Evolutionary conservation across 2,888 invertebrate genomes (phyloP).

Genomic region (Bruchidius siliquastri): DNA sequence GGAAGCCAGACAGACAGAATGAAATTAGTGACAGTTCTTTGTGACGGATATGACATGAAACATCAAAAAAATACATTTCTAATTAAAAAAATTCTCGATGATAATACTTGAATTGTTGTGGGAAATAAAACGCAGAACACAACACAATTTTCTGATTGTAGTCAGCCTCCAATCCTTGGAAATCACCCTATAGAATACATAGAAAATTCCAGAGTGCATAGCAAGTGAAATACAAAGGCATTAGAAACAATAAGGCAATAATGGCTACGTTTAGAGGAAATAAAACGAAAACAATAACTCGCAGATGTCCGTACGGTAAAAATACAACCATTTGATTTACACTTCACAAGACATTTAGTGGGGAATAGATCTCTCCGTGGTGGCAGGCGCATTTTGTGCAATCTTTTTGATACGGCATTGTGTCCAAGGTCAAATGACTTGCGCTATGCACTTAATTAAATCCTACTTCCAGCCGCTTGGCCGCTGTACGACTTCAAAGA

Average conservation of each 20-base stretch:
- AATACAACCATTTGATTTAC: not conserved
- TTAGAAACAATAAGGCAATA: not conserved
- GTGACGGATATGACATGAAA: too few relatives aligned
- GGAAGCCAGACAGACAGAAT: too few relatives aligned
- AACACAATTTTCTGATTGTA: too few relatives aligned
- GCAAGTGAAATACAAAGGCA: not conserved
- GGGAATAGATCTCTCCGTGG: not conserved
- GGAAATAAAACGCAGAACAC: too few relatives aligned
- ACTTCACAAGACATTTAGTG: not conserved
- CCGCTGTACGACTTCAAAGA: constrained; percentile 19
- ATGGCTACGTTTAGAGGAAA: not conserved
- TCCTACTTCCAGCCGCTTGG: not conserved
- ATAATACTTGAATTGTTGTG: too few relatives aligned
- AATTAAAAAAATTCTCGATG: too few relatives aligned
- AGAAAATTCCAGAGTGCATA: not conserved
- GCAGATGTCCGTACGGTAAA: too few relatives aligned
- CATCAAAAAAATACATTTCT: too few relatives aligned
- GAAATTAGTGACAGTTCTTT: too few relatives aligned
- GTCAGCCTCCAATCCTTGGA: not conserved
- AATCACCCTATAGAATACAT: not conserved
- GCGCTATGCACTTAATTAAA: not conserved
- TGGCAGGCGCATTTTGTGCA: not conserved
- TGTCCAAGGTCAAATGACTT: not conserved
- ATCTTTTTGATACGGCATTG: not conserved
- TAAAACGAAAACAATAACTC: not conserved